Evolutionary conservation across 2,888 invertebrate genomes (phyloP).

Genomic region (Lasioglossum malachurum): DNA sequence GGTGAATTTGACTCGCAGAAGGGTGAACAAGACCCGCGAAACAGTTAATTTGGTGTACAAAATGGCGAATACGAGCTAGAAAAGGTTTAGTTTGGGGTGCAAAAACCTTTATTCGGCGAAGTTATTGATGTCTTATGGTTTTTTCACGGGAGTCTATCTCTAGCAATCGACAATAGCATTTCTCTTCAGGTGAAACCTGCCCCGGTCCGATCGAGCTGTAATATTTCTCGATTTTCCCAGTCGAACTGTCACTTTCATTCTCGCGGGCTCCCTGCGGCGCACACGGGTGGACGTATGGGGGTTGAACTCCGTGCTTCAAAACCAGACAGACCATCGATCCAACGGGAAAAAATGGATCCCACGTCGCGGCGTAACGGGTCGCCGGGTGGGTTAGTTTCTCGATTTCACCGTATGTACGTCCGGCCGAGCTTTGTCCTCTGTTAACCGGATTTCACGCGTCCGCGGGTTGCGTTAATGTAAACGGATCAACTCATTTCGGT

Average conservation of each 20-base stretch:
- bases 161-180: not conserved
- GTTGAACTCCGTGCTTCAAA: conserved; percentile 7
- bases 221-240: conserved; percentile 4
- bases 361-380: not conserved
- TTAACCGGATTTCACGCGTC: conserved; percentile 66
- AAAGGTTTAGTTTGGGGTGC: too few species aligned
- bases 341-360: conserved; percentile 37
- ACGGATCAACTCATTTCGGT: conserved; percentile 65
- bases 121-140: not conserved
- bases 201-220: not conserved
- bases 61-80: too few species aligned
- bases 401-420: conserved; percentile 24
- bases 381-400: conserved; percentile 1
- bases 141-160: not conserved
- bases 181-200: conserved; percentile 1
- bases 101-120: not conserved
- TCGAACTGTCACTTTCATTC: conserved; percentile 30
- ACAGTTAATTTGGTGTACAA: too few species aligned
- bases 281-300: not conserved
- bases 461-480: conserved; percentile 64
- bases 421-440: conserved; percentile 19
- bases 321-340: conserved; percentile 19
- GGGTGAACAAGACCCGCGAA: too few species aligned
- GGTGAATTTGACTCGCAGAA: too few species aligned
- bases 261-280: not conserved